phyloP scores from a whole-genome alignment of 2,888 invertebrate species.

The Cancer borealis region DNA sequence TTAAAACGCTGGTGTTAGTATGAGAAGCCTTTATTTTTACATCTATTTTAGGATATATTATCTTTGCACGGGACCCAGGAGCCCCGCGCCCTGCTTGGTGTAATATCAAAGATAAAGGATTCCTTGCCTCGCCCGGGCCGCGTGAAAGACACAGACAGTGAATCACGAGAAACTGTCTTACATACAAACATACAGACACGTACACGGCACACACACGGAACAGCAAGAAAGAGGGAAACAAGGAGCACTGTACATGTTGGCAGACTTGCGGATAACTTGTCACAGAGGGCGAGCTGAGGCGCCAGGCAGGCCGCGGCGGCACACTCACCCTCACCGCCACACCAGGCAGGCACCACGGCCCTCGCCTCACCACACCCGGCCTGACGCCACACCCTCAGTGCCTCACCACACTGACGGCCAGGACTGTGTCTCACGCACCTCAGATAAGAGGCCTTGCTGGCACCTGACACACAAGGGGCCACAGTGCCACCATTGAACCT shows the following conservation, averaged over 20 bases:
- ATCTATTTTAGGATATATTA: constrained; percentile 58
- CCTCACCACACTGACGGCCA: background rate
- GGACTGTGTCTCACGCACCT: constrained; percentile 13
- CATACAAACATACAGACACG: constrained; percentile 63
- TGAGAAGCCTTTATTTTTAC: constrained; percentile 57
- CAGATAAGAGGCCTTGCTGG: background rate
- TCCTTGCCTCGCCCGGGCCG: constrained; percentile 17
- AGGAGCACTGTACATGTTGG: constrained; percentile 43
- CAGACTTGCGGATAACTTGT: background rate
- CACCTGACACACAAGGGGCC: background rate
- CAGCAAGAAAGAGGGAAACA: constrained; percentile 62
- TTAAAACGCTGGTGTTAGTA: constrained; percentile 15
- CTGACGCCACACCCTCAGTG: background rate
- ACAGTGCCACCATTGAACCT: background rate
- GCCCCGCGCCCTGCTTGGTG: constrained; percentile 35
- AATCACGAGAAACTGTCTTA: constrained; percentile 57
- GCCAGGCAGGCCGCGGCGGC: background rate
- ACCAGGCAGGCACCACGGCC: background rate
- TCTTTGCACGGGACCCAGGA: constrained; percentile 37
- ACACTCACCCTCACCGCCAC: background rate
- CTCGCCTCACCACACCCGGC: background rate
- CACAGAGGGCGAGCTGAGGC: background rate
- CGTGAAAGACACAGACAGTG: constrained; percentile 68
- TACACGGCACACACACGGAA: constrained; percentile 58
- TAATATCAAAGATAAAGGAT: constrained; percentile 50